These are phyloP conservation scores for Astur gentilis DNA, from an alignment of 2,113 vertebrate species.

Conservation along the genomic window DNA sequence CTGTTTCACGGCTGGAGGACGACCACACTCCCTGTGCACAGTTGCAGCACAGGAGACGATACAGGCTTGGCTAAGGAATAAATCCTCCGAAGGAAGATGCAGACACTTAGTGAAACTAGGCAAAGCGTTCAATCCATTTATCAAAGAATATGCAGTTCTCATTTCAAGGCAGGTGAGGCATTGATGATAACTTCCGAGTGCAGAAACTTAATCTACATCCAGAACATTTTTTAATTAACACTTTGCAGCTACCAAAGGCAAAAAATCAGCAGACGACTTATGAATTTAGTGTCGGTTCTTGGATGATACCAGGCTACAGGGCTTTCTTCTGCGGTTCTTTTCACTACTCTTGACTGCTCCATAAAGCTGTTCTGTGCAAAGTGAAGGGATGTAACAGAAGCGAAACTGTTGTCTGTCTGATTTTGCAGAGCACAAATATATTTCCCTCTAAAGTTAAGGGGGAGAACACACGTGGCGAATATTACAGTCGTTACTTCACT, in stretches of 20 bases:
- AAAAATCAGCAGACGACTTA: not conserved
- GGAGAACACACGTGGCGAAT: not conserved
- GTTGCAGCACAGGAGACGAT: not conserved
- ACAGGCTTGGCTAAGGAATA: not conserved
- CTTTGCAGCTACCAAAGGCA: not conserved
- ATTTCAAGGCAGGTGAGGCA: conserved; percentile 19
- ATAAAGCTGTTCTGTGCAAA: not conserved
- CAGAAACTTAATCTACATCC: not conserved
- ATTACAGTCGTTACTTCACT: not conserved
- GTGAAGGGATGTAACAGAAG: not conserved
- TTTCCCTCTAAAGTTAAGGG: not conserved
- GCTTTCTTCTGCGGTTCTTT: not conserved
- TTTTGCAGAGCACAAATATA: not conserved
- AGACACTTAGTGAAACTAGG: not conserved
- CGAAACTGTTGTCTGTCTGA: not conserved
- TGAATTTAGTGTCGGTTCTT: not conserved
- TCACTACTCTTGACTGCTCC: not conserved
- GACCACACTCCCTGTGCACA: not conserved
- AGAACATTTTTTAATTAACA: not conserved
- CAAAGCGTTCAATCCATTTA: not conserved
- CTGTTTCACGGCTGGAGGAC: not conserved
- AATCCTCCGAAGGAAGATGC: not conserved
- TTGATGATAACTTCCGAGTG: conserved; percentile 1
- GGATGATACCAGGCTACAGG: not conserved
- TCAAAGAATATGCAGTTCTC: not conserved